Conservation (phyloP, 2,113 vertebrate species). For the Equus przewalskii region DNA sequence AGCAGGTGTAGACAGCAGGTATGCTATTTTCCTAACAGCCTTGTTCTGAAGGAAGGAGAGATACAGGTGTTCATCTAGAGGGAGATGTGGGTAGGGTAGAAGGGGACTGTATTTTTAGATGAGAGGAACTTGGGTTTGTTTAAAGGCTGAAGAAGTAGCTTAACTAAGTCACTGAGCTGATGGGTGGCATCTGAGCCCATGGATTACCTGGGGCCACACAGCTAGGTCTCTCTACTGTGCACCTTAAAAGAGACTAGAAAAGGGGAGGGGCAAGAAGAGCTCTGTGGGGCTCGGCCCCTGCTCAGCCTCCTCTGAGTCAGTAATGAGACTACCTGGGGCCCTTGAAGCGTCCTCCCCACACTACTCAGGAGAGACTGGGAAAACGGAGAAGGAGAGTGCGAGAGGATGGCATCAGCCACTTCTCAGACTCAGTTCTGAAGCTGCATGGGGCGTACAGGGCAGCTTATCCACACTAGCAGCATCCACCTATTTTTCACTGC, state of each 20-base stretch:
- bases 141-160: not conserved
- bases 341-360: not conserved
- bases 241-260: not conserved
- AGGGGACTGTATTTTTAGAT: not conserved
- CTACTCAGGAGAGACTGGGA: not conserved
- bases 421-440: not conserved
- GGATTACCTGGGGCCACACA: not conserved
- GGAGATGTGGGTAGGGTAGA: not conserved
- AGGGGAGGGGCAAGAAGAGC: not conserved
- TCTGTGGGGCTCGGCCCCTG: not conserved
- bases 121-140: not conserved
- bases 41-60: not conserved
- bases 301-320: not conserved
- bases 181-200: not conserved
- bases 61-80: not conserved
- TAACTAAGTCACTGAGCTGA: not conserved
- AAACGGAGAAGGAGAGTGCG: rapidly evolving
- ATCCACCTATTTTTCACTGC: not conserved
- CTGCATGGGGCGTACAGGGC: rapidly evolving
- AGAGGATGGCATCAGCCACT: not conserved
- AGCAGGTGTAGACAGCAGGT: not conserved
- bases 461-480: not conserved
- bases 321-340: not conserved
- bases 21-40: not conserved
- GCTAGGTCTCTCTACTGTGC: not conserved